phyloP scores from a whole-genome alignment of 1,140 invertebrate genomes.

The Achroia grisella region DNA sequence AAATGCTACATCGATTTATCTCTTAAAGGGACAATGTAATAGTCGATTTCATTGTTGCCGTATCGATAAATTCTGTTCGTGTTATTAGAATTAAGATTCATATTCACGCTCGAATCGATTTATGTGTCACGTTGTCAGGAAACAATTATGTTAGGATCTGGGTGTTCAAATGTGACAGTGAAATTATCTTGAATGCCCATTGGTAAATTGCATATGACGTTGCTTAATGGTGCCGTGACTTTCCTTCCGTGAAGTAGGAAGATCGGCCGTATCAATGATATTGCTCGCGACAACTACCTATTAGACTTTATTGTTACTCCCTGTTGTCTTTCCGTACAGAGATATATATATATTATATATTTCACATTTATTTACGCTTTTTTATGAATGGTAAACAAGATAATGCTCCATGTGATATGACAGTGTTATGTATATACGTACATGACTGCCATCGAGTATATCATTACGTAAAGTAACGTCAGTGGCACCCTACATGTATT shows the following conservation, averaged over 20 bases:
- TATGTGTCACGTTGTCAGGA: conserved; percentile 33
- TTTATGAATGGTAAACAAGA: too few relatives aligned
- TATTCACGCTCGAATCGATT: conserved; percentile 30
- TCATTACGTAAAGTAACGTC: too few relatives aligned
- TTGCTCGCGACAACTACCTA: too few relatives aligned
- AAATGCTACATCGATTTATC: conserved; percentile 20
- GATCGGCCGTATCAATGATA: background rate
- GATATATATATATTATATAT: too few relatives aligned
- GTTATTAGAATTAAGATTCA: conserved; percentile 24
- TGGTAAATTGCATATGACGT: conserved; percentile 22
- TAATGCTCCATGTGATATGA: too few relatives aligned
- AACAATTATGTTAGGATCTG: conserved; percentile 23
- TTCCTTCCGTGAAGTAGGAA: conserved; percentile 29
- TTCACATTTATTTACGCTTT: too few relatives aligned
- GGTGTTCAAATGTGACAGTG: conserved; percentile 26
- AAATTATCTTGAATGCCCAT: conserved; percentile 20
- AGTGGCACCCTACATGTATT: too few relatives aligned
- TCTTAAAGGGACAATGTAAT: conserved; percentile 26
- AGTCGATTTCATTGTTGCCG: conserved; percentile 27
- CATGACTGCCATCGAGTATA: too few relatives aligned
- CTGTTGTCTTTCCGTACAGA: too few relatives aligned
- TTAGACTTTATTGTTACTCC: too few relatives aligned
- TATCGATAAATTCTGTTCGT: conserved; percentile 24
- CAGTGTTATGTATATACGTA: too few relatives aligned
- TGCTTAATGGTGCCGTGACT: conserved; percentile 22